Base-by-base conservation (phyloP, 2,888 invertebrate genomes). In the Lasioglossum oenotherae region DNA sequence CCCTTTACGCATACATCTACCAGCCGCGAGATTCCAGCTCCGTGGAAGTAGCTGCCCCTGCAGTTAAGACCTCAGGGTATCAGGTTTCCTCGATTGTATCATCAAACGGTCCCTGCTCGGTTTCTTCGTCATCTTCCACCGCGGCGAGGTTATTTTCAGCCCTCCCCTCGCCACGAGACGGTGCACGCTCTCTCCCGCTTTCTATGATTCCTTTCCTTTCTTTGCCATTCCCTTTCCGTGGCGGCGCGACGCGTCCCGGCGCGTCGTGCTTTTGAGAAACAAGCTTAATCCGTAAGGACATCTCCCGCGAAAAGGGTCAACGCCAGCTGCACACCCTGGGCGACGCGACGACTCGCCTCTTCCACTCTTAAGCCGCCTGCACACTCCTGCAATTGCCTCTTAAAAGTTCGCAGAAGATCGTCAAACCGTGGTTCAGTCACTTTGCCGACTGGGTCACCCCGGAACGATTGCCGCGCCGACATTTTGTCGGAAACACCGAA, bases 21-120 rank as follows among this genome's bases (percentile, higher is more conserved):
- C 74, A n/a, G 71, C 79, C 83, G 86, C 89, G 86, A 88, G 92
- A 92, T 92, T 91, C 91, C 92, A 90, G 85, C 89, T 92, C 89
- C 92, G 87, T 91, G 92, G 92, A 93, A 93, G 92, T 90, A 92
- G 92, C 92, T 90, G 91, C 89, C 92, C 87, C 89, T 89, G 92
- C 92, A 93, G 94, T 94, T 94, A 93, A 94, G 93, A 93, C 93
- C 92, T 93, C 91, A 90, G 88, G 88, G 91, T 93, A 93, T 93
- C 92, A 93, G 89, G 92, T 93, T 93, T 93, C 93, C 90, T 89
- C 92, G 93, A 93, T 93, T 93, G 91, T 93, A 93, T 93, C 93
- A 89, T 93, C 92, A 93, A 92, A 93, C 90, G 83, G 87, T 87
- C 87, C 89, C 88, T 88, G 90, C 86, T 88, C 90, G 91, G 91